Evolutionary conservation across 2,797 vertebrate genomes (phyloP).

Genomic region (Aphelocoma californica): DNA sequence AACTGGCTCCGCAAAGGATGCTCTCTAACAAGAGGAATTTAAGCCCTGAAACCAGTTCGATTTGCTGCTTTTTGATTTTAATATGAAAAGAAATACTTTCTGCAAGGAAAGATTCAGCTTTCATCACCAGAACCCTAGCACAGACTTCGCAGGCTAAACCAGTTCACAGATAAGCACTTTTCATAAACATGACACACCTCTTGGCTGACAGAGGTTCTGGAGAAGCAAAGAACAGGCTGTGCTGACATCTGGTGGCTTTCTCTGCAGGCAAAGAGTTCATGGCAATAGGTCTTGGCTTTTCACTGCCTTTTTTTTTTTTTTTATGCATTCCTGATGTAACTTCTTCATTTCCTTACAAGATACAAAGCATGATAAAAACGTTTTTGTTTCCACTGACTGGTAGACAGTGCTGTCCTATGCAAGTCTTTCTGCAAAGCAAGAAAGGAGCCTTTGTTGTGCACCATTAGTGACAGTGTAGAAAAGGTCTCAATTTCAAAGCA

Average conservation of each 20-base stretch:
- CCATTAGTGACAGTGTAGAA: background rate
- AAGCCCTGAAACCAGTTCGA: constrained; percentile 27
- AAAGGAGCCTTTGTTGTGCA: background rate
- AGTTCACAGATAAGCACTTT: background rate
- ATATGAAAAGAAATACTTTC: constrained; percentile 19
- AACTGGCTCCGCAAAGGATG: background rate
- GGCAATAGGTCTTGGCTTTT: background rate
- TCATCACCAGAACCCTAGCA: background rate
- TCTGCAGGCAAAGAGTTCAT: background rate
- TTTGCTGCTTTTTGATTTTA: constrained; percentile 40
- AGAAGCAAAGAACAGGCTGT: constrained; percentile 60
- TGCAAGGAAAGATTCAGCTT: background rate
- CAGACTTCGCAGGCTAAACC: background rate
- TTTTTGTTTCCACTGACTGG: background rate
- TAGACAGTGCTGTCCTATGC: background rate
- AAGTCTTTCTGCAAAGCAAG: background rate
- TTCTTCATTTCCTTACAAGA: background rate
- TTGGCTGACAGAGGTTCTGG: background rate
- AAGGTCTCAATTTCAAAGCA: background rate
- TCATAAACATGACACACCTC: background rate
- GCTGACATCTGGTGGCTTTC: constrained; percentile 75
- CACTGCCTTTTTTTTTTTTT: background rate
- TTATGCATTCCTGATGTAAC: background rate
- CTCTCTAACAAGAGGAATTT: constrained; percentile 18
- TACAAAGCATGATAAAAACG: background rate